These are phyloP conservation scores for Cataglyphis altisquamis DNA, from an alignment of 2,888 invertebrate species.

Conservation along the genomic window DNA sequence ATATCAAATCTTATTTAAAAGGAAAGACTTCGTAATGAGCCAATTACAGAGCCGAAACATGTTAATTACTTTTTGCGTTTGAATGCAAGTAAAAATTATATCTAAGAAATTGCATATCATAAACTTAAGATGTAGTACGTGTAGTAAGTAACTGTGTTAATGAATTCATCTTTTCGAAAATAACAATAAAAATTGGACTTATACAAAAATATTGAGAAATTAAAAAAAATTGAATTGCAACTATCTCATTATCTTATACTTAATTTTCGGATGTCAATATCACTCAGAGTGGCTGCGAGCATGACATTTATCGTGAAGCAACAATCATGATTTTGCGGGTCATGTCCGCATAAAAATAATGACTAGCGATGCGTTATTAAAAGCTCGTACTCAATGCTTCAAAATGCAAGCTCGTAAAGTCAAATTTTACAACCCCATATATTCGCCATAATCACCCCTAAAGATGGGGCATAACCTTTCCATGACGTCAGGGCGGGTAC, in stretches of 20 bases:
- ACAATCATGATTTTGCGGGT: slow-evolving; percentile 48
- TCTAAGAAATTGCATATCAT: no score
- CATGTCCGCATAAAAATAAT: slow-evolving; percentile 60
- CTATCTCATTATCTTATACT: not conserved
- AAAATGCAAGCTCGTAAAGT: slow-evolving; percentile 80
- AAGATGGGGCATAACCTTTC: slow-evolving; percentile 47
- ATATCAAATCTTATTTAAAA: not conserved
- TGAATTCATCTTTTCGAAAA: no score
- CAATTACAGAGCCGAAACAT: not conserved
- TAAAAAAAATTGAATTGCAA: slow-evolving; percentile 34
- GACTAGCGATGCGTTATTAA: slow-evolving; percentile 78
- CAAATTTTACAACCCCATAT: slow-evolving; percentile 79
- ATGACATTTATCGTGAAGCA: not conserved
- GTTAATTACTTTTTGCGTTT: not conserved
- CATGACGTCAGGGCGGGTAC: not conserved
- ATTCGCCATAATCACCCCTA: slow-evolving; percentile 76
- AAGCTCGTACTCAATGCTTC: slow-evolving; percentile 75
- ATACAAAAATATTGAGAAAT: not conserved
- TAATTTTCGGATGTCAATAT: not conserved
- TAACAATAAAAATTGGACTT: not conserved
- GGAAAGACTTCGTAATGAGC: not conserved
- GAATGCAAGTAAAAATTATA: no score
- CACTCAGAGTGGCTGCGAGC: slow-evolving; percentile 14
- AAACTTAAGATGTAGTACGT: no score
- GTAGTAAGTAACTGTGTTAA: no score